Evolutionary conservation across 2,113 vertebrate species (phyloP).

Genomic region (Marmota monax): DNA sequence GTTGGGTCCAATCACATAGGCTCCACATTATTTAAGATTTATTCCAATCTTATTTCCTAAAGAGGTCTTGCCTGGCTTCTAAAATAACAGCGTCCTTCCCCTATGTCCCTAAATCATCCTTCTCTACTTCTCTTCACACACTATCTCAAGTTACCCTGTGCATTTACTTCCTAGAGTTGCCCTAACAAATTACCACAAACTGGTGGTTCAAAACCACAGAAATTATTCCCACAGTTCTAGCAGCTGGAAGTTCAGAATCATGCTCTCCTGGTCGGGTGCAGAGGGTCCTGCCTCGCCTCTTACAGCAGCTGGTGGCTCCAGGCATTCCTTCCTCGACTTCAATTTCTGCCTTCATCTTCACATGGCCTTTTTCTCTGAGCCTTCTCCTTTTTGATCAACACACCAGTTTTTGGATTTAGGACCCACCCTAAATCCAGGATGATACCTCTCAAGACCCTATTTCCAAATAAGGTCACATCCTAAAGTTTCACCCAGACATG

Average conservation of each 20-base stretch:
- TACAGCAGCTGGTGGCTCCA: not conserved
- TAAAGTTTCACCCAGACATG: not conserved
- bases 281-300: not conserved
- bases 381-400: not conserved
- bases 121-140: not conserved
- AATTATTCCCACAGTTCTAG: not conserved
- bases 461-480: not conserved
- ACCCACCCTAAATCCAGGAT: not conserved
- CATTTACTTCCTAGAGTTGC: not conserved
- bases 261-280: not conserved
- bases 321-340: no score
- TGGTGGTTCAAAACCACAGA: not conserved
- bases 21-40: not conserved
- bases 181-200: not conserved
- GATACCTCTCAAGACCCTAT: not conserved
- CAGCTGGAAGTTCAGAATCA: no score
- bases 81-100: not conserved
- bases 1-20: not conserved
- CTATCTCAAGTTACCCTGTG: not conserved
- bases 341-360: not conserved
- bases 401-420: not conserved
- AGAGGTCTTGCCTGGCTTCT: not conserved
- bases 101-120: not conserved
- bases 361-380: not conserved
- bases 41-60: not conserved